A percentile compares a stretch with the other conserved stretches of the same genome.
Evolutionary conservation across 1,140 invertebrate species (phyloP).

Genomic region (Lethrus apterus): DNA sequence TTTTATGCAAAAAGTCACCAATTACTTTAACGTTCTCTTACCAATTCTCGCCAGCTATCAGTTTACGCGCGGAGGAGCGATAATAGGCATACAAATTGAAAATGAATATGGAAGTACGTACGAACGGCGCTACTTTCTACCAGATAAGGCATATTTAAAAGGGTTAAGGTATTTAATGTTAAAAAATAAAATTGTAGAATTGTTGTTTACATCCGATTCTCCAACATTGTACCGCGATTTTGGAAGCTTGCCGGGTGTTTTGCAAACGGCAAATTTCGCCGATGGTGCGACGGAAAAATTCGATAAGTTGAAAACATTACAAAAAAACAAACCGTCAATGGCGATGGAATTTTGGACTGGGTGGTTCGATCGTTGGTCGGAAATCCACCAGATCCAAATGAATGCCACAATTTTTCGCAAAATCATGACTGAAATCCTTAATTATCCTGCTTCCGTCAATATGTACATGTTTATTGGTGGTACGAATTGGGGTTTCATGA

Average conservation of each 20-base stretch:
- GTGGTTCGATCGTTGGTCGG: slow-evolving; percentile 51
- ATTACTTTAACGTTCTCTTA: slow-evolving; percentile 46
- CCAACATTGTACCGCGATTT: slow-evolving; percentile 18
- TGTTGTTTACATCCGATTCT: slow-evolving; percentile 50
- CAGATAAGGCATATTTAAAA: slow-evolving; percentile 42
- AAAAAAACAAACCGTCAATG: slow-evolving; percentile 49
- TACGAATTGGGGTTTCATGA: slow-evolving; percentile 63
- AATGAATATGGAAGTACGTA: slow-evolving; percentile 48
- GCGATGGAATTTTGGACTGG: slow-evolving; percentile 61
- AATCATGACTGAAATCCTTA: slow-evolving; percentile 32
- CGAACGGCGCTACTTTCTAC: slow-evolving; percentile 30
- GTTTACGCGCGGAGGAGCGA: slow-evolving; percentile 49
- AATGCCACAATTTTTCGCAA: slow-evolving; percentile 29
- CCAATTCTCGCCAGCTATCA: slow-evolving; percentile 45
- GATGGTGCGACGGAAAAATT: slow-evolving; percentile 32
- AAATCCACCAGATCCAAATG: slow-evolving; percentile 30
- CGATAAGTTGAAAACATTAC: slow-evolving; percentile 36
- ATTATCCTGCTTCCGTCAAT: slow-evolving; percentile 51
- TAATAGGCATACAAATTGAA: slow-evolving; percentile 49
- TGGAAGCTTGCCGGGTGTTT: slow-evolving; percentile 7
- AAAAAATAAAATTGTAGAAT: slow-evolving; percentile 40
- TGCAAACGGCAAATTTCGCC: slow-evolving; percentile 47
- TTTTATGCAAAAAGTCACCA: slow-evolving; percentile 44
- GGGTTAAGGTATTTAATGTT: slow-evolving; percentile 37
- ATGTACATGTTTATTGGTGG: slow-evolving; percentile 69